phyloP scores from a whole-genome alignment of 2,888 invertebrate genomes.

The Oasisia sp. region DNA sequence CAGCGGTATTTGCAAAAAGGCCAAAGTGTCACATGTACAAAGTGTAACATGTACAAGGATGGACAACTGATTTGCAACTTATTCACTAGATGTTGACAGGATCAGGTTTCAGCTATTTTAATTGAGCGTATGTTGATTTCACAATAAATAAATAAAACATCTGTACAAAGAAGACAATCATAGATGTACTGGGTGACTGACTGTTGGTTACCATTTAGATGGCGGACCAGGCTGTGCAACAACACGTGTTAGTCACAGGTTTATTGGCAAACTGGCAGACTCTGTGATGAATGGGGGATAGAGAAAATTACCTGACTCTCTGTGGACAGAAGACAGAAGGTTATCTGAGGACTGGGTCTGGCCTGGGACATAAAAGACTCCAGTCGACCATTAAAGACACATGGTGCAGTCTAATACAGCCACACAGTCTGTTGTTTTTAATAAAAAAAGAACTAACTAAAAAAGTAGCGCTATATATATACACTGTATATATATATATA shows the following conservation, averaged over 20 bases:
- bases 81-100: too few species aligned
- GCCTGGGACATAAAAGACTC: not conserved
- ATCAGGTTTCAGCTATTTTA: too few species aligned
- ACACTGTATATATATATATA: too few species aligned
- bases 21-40: too few species aligned
- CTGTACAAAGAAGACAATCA: not conserved
- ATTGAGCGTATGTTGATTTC: too few species aligned
- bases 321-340: not conserved
- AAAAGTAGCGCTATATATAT: too few species aligned
- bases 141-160: too few species aligned
- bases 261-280: not conserved
- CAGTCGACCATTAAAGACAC: not conserved
- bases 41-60: too few species aligned
- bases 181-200: not conserved
- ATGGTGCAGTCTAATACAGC: not conserved
- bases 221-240: not conserved
- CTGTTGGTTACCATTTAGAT: not conserved
- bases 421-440: too few species aligned
- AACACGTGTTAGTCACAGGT: not conserved
- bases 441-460: too few species aligned
- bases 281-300: not conserved
- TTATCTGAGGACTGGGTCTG: not conserved
- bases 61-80: too few species aligned
- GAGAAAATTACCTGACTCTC: not conserved
- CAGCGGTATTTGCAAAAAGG: too few species aligned